A percentile compares a stretch with the other conserved stretches of the same genome.
These are phyloP conservation scores for Anthopleura sola DNA, from an alignment of 64 coral and sea anemone genomes.

Conservation along the genomic window DNA sequence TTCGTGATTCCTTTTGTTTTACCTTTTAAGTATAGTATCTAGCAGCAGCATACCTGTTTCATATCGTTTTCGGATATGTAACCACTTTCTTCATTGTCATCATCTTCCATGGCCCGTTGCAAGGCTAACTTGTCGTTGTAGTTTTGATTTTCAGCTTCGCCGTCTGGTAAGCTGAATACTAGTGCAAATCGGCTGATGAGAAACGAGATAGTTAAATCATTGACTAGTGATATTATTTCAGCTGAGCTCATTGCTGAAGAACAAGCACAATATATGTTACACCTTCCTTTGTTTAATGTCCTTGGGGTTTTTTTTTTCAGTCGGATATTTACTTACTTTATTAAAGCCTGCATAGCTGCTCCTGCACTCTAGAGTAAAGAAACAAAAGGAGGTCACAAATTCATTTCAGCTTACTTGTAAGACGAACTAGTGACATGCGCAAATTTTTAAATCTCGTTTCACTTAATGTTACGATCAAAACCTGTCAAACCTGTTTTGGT, in stretches of 20 bases:
- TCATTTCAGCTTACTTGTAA: no score
- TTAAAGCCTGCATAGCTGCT: slow-evolving; percentile 29
- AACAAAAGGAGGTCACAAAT: not conserved
- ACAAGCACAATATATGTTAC: no score
- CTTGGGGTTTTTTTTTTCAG: no score
- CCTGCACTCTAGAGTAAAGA: slow-evolving; percentile 16
- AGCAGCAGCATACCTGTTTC: not conserved
- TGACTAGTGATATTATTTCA: no score
- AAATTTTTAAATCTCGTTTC: no score
- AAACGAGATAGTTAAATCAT: not conserved
- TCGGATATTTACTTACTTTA: slow-evolving; percentile 20
- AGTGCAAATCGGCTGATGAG: slow-evolving; percentile 15
- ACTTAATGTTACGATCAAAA: no score
- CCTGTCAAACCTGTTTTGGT: not conserved
- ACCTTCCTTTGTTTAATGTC: no score
- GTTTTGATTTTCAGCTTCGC: not conserved
- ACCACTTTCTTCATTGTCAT: not conserved
- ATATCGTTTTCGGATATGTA: slow-evolving; percentile 8
- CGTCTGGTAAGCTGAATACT: not conserved
- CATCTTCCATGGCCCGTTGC: not conserved
- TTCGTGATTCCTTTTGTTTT: no score
- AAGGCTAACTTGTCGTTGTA: not conserved
- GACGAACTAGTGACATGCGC: no score
- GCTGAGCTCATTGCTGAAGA: no score
- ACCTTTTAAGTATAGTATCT: no score